Evolutionary conservation across 2,113 vertebrate genomes (phyloP).

Genomic region (Pollimyrus isidori): DNA sequence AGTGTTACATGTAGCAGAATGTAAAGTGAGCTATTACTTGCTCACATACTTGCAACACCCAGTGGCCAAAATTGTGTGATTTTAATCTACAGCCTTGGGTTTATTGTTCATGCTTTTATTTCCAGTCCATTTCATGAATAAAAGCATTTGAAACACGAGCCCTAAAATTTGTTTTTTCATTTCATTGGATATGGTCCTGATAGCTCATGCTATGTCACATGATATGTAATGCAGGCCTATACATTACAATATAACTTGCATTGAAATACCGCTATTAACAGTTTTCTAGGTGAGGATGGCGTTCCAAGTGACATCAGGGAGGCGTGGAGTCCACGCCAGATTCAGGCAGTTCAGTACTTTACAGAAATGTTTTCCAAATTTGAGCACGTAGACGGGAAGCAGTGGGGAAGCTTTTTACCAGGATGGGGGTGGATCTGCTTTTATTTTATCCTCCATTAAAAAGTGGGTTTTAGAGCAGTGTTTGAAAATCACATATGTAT

Average conservation of each 20-base stretch:
- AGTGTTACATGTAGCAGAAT: not conserved
- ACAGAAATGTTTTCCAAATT: not conserved
- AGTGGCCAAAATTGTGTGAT: not conserved
- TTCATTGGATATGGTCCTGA: not conserved
- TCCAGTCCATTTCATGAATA: not conserved
- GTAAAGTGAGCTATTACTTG: not conserved
- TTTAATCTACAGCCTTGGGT: not conserved
- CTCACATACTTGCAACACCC: not conserved
- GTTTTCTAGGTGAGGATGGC: not conserved
- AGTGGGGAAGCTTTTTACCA: too few species aligned
- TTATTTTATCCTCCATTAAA: too few species aligned
- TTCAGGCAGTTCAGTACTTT: not conserved
- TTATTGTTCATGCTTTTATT: not conserved
- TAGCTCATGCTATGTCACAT: not conserved
- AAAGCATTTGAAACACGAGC: not conserved
- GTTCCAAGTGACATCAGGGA: not conserved
- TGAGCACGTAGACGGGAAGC: not conserved
- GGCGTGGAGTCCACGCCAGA: not conserved
- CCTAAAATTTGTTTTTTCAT: not conserved
- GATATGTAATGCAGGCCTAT: not conserved
- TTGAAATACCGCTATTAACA: not conserved
- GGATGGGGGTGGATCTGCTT: too few species aligned
- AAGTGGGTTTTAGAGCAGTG: too few species aligned
- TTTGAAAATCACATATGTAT: too few species aligned
- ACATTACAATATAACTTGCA: not conserved